Evolutionary conservation across 2,888 invertebrate genomes (phyloP).

Genomic region (Andrena chrysosceles): DNA sequence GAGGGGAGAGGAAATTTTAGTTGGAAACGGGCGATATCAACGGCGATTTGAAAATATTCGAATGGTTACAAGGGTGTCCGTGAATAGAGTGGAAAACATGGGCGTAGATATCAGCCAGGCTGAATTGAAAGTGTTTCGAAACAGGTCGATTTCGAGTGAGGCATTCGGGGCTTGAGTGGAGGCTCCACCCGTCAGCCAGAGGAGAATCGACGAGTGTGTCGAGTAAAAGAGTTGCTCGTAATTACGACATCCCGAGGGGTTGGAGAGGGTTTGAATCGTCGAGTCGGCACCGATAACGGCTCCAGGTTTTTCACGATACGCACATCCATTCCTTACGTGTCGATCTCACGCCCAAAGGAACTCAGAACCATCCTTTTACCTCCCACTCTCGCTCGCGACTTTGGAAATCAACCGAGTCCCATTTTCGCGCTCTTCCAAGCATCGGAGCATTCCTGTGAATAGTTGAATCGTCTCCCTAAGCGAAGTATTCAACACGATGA

Average conservation of each 20-base stretch:
- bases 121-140: constrained; percentile 41
- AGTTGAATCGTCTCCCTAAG: not conserved
- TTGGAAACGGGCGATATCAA: not conserved
- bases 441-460: not conserved
- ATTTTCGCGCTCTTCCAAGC: too few relatives aligned
- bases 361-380: not conserved
- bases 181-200: constrained; percentile 50
- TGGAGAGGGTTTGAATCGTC: constrained; percentile 24
- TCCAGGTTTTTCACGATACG: not conserved
- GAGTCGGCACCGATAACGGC: constrained; percentile 9
- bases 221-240: constrained; percentile 57
- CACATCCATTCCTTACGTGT: too few relatives aligned
- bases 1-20: too few relatives aligned
- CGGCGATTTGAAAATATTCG: not conserved
- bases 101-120: constrained; percentile 9
- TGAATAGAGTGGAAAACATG: not conserved
- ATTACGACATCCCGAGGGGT: constrained; percentile 40
- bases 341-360: not conserved
- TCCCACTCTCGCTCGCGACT: not conserved
- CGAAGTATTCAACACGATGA: not conserved
- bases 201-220: constrained; percentile 33
- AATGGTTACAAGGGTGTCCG: not conserved
- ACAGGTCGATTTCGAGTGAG: constrained; percentile 51
- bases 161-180: constrained; percentile 49
- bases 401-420: not conserved